Conservation (phyloP, 2,888 invertebrate species). For the Helobdella robusta region DNA sequence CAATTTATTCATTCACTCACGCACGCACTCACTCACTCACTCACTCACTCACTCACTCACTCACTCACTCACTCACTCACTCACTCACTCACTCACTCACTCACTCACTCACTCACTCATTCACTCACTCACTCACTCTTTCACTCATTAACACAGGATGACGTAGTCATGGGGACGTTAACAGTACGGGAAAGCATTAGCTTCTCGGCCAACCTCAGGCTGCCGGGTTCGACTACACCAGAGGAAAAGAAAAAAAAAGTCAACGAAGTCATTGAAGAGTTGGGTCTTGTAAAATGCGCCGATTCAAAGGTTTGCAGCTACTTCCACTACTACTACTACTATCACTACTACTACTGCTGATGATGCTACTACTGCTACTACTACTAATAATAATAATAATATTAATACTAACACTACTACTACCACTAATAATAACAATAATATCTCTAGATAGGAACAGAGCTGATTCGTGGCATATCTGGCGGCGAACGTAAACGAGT, state of each 20-base stretch:
- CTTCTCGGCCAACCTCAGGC: constrained; percentile 47
- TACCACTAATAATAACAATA: no score
- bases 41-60: neutral
- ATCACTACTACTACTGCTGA: no score
- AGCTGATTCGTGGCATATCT: constrained; percentile 48
- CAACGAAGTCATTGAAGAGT: constrained; percentile 43
- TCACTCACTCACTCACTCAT: no score
- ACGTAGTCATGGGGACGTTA: constrained; percentile 49
- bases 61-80: neutral
- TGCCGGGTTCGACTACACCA: constrained; percentile 37
- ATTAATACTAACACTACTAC: no score
- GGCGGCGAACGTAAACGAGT: constrained; percentile 49
- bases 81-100: neutral
- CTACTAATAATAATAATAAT: no score
- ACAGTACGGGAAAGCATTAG: constrained; percentile 46
- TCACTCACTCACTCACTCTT: no score
- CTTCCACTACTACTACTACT: neutral
- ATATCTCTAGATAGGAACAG: constrained; percentile 46
- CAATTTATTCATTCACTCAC: neutral
- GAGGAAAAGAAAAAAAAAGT: constrained; percentile 39
- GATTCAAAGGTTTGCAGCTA: constrained; percentile 42
- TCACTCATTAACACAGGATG: constrained; percentile 40
- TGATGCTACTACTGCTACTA: no score
- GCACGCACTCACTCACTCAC: constrained; percentile 1
- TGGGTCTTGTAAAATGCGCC: constrained; percentile 44